Evolutionary conservation across 2,113 vertebrate species (phyloP).

Genomic region (Cololabis saira): DNA sequence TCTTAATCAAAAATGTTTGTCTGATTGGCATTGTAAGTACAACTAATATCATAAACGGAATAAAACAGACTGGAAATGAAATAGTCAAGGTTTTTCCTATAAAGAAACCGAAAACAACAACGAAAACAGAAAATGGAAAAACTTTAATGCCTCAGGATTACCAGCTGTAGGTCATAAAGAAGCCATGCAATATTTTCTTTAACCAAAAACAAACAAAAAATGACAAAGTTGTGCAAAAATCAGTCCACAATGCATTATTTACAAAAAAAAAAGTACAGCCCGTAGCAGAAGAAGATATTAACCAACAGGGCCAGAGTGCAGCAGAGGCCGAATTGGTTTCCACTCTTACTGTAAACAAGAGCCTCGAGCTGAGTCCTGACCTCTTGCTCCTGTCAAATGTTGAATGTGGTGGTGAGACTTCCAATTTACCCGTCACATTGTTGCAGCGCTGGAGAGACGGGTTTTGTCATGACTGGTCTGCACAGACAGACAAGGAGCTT

Average conservation of each 20-base stretch:
- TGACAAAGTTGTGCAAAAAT: background rate
- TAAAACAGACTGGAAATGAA: too few relatives aligned
- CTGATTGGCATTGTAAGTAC: too few relatives aligned
- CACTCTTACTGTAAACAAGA: conserved; percentile 61
- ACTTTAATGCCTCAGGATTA: too few relatives aligned
- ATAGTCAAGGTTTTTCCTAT: too few relatives aligned
- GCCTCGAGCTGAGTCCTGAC: conserved; percentile 58
- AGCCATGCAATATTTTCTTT: too few relatives aligned
- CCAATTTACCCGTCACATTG: conserved; percentile 55
- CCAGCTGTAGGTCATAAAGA: too few relatives aligned
- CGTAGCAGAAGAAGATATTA: conserved; percentile 22
- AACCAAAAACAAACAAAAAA: too few relatives aligned
- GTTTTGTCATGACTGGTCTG: conserved; percentile 46
- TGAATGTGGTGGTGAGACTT: conserved; percentile 64
- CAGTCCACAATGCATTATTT: conserved; percentile 8
- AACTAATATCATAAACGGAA: too few relatives aligned
- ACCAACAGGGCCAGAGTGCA: conserved; percentile 37
- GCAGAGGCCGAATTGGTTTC: conserved; percentile 46
- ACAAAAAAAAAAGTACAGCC: conserved; percentile 16
- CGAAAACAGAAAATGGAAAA: too few relatives aligned
- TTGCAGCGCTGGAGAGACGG: conserved; percentile 26
- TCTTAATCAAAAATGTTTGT: background rate
- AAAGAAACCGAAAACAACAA: too few relatives aligned
- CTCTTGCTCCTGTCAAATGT: conserved; percentile 57
- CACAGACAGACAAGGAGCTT: conserved; percentile 33